Evolutionary conservation across 2,797 vertebrate species (phyloP).

Genomic region (Hoplostethus atlanticus): DNA sequence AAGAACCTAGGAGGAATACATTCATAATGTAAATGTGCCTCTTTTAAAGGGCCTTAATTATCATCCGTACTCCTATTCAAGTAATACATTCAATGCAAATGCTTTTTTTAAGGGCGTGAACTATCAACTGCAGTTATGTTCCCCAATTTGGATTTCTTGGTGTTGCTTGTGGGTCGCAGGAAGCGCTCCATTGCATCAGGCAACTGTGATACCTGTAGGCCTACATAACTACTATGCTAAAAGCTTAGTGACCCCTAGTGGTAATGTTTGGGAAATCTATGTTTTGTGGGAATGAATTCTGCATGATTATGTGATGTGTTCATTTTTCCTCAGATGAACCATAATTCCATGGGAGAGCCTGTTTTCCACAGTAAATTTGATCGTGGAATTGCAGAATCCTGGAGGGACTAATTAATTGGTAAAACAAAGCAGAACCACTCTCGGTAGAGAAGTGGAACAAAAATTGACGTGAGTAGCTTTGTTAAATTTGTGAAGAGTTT

Average conservation of each 20-base stretch:
- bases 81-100: background rate
- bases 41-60: background rate
- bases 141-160: too few relatives aligned
- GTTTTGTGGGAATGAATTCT: background rate
- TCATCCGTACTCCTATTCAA: background rate
- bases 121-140: background rate
- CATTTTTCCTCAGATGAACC: background rate
- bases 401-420: background rate
- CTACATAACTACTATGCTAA: too few relatives aligned
- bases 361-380: background rate
- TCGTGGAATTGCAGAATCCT: background rate
- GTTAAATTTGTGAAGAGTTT: conserved; percentile 3
- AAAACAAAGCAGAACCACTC: background rate
- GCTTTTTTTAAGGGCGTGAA: background rate
- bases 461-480: background rate
- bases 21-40: too few relatives aligned
- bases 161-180: too few relatives aligned
- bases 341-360: background rate
- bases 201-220: background rate
- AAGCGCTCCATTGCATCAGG: too few relatives aligned
- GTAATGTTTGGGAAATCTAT: background rate
- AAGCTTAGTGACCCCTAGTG: background rate
- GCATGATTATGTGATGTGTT: background rate
- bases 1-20: too few relatives aligned
- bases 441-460: background rate